phyloP scores from a whole-genome alignment of 2,888 invertebrate genomes.

The Euspilapteryx auroguttella region DNA sequence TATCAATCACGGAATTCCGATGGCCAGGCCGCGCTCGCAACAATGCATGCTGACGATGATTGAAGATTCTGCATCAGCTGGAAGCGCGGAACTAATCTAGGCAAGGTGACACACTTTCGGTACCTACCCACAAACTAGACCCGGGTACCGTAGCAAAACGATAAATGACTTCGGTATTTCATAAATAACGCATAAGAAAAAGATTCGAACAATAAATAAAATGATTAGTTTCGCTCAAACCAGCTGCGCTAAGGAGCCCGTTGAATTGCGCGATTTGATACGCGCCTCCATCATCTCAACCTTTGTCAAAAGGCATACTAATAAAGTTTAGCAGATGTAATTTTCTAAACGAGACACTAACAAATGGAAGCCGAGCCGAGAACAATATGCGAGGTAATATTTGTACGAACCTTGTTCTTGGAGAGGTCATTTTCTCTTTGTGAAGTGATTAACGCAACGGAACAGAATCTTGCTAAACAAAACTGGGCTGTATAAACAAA shows the following conservation, averaged over 20 bases:
- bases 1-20: slow-evolving; percentile 19
- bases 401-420: slow-evolving; percentile 9
- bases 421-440: slow-evolving; percentile 2
- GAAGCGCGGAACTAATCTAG: slow-evolving; percentile 41
- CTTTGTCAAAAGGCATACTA: slow-evolving; percentile 50
- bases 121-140: slow-evolving; percentile 12
- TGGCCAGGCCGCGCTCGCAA: slow-evolving; percentile 7
- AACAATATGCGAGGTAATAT: slow-evolving; percentile 20
- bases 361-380: slow-evolving; percentile 39
- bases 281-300: slow-evolving; percentile 52
- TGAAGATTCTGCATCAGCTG: slow-evolving; percentile 24
- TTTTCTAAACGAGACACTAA: slow-evolving; percentile 54
- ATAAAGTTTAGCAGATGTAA: slow-evolving; percentile 58
- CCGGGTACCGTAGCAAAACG: slow-evolving; percentile 25
- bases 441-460: not conserved
- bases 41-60: no score
- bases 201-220: slow-evolving; percentile 52
- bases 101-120: slow-evolving; percentile 52
- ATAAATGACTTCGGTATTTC: slow-evolving; percentile 35
- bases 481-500: no score
- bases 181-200: slow-evolving; percentile 50
- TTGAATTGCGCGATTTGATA: slow-evolving; percentile 52
- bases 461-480: no score
- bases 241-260: slow-evolving; percentile 54
- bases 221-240: slow-evolving; percentile 47